Percentiles rank a stretch among this genome's conserved stretches.
Evolutionary conservation across 2,113 vertebrate species (phyloP).

Genomic region (Lucifuga dentata): DNA sequence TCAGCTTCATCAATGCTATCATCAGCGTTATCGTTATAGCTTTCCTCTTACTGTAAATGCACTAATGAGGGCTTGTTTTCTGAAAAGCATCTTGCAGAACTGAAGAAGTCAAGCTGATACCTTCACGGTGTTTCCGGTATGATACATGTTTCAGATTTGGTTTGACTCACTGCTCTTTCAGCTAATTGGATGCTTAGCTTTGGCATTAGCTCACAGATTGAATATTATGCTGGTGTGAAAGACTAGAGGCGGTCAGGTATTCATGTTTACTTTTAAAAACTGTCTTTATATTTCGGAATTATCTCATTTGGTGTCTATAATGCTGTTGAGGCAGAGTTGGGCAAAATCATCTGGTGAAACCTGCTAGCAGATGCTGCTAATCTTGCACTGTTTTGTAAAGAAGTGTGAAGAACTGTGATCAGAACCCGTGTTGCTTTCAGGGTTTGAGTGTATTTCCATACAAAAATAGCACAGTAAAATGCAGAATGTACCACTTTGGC

Average conservation of each 20-base stretch:
- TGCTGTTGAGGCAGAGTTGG: no score
- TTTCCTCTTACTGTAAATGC: constrained; percentile 59
- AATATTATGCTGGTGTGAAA: constrained; percentile 2
- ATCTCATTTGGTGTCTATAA: constrained; percentile 6
- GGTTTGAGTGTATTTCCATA: no score
- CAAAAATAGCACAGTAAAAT: no score
- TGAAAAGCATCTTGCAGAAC: constrained; percentile 59
- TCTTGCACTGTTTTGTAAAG: no score
- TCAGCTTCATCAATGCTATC: constrained; percentile 60
- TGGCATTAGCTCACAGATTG: neutral
- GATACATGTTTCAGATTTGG: neutral
- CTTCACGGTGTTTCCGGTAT: constrained; percentile 22
- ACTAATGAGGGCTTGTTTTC: constrained; percentile 68
- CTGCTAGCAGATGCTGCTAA: no score
- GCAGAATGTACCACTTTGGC: no score
- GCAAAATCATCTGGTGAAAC: no score
- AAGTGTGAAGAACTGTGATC: no score
- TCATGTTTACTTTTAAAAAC: neutral
- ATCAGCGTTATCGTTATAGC: constrained; percentile 42
- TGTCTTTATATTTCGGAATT: neutral
- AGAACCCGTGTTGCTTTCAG: no score
- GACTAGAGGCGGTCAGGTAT: neutral
- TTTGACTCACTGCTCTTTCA: constrained; percentile 9
- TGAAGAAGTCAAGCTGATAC: constrained; percentile 4
- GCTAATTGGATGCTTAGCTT: neutral